These are phyloP conservation scores for Netelia fuscicornis DNA, from an alignment of 2,888 invertebrate genomes.

Conservation along the genomic window DNA sequence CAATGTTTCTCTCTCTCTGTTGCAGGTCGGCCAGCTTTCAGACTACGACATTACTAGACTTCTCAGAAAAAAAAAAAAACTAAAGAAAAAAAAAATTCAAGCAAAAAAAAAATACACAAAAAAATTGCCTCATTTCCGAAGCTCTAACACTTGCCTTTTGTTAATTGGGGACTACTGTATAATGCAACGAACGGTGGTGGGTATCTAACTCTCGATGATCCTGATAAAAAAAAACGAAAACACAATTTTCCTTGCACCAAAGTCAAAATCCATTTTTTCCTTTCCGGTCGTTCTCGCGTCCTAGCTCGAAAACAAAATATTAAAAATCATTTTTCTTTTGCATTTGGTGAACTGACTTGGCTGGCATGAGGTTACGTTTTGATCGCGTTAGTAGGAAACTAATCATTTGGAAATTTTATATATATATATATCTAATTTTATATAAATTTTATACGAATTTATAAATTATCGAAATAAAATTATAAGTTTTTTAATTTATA, in stretches of 20 bases:
- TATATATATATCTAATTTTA: too few relatives aligned
- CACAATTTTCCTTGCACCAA: conserved; percentile 56
- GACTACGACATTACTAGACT: conserved; percentile 86
- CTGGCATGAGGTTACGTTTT: conserved; percentile 51
- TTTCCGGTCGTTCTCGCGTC: conserved; percentile 6
- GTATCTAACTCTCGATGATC: conserved; percentile 75
- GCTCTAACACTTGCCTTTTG: conserved; percentile 78
- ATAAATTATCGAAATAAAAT: too few relatives aligned
- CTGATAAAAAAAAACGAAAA: conserved; percentile 63
- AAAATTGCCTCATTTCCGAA: conserved; percentile 76
- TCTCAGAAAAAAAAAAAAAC: conserved; percentile 75
- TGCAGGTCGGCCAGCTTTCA: conserved; percentile 86
- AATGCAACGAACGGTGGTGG: conserved; percentile 80
- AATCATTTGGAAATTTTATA: background rate
- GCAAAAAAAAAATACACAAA: conserved; percentile 53
- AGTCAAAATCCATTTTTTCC: conserved; percentile 55
- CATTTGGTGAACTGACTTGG: conserved; percentile 23
- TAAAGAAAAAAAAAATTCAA: background rate
- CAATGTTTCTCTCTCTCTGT: conserved; percentile 83
- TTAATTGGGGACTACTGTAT: conserved; percentile 71
- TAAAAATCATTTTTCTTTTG: background rate
- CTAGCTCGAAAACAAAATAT: background rate
- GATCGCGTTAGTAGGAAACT: conserved; percentile 50
- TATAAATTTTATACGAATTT: too few relatives aligned
- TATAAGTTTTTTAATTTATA: too few relatives aligned